Evolutionary conservation across 2,888 invertebrate genomes (phyloP).

Genomic region (Cantharis flavilabris): DNA sequence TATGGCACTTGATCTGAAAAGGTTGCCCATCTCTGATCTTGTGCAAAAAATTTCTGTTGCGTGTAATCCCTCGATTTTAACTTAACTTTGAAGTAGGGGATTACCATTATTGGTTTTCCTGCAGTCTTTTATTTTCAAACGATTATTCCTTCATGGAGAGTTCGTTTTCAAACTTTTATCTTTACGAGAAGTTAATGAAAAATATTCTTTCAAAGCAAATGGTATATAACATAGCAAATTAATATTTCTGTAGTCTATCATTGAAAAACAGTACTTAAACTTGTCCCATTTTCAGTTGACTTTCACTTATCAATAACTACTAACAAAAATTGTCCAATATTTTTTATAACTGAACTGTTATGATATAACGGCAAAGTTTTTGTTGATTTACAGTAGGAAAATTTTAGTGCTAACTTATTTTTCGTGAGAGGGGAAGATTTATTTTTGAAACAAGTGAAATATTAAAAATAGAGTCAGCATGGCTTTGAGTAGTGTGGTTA

Average conservation of each 20-base stretch:
- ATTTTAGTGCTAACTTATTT: background rate
- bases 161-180: too few species aligned
- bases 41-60: too few species aligned
- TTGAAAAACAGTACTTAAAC: background rate
- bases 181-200: too few species aligned
- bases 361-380: background rate
- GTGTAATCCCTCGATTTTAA: too few species aligned
- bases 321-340: background rate
- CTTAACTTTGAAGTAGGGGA: too few species aligned
- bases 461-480: slow-evolving; percentile 5
- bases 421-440: background rate
- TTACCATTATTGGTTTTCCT: too few species aligned
- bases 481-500: background rate
- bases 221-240: too few species aligned
- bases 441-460: background rate
- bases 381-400: background rate
- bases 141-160: too few species aligned
- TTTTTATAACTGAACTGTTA: background rate
- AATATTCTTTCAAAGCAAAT: too few species aligned
- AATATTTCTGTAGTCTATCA: background rate
- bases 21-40: too few species aligned
- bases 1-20: too few species aligned
- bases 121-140: too few species aligned
- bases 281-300: background rate
- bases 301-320: background rate